Base-by-base conservation (phyloP, 2,113 vertebrate species). In the Peromyscus leucopus region DNA sequence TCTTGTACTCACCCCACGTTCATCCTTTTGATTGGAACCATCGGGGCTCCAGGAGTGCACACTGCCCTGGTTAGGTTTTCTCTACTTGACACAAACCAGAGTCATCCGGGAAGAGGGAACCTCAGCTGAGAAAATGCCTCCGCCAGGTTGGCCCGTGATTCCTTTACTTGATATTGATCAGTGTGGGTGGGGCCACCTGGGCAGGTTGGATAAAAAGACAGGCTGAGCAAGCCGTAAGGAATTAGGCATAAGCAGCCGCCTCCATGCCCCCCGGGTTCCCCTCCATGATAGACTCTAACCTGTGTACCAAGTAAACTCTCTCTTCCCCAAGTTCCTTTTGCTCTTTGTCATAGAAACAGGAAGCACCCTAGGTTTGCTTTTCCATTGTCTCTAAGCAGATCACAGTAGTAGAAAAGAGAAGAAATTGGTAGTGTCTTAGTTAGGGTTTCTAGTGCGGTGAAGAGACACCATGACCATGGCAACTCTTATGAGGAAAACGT, bases 1-100 rank as follows among this genome's bases (percentile, higher is more conserved):
- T 36, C 24, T 11, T n/a, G 87, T 71, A 93, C 80, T 95, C 90
- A 67, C 59, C 82, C 55, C 78, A 59, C 91, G 48, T 61, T 33
- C 36, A 80, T 51, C 15, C 33, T 88, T 28, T 33, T 39, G n/a
- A 59, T 9, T 84, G 24, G n/a, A 84, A 31, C 57, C 3, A 6
- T 39, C n/a, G 12, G 80, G n/a, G 11, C 57, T 61, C 13, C 0
- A 16, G n/a, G 28, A n/a, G 10, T 59, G 55, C 5, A 21, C 33
- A 59, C 55, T 82, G 79, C 33, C 21, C 21, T 59, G 51, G 36
- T n/a, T 82, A n/a, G 33, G 33, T n/a, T 82, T n/a, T 82, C 5
- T n/a, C 51, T 24, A 36, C 79, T 57, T 80, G 51, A 80, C 31
- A 55, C 33, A 57, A 80, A 19, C 51, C 78, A 80, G 51, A 80